Evolutionary conservation across 2,888 invertebrate genomes (phyloP), one percentile per base, ranked within the genome.

Genomic region (Agonopterix subpropinquella): DNA sequence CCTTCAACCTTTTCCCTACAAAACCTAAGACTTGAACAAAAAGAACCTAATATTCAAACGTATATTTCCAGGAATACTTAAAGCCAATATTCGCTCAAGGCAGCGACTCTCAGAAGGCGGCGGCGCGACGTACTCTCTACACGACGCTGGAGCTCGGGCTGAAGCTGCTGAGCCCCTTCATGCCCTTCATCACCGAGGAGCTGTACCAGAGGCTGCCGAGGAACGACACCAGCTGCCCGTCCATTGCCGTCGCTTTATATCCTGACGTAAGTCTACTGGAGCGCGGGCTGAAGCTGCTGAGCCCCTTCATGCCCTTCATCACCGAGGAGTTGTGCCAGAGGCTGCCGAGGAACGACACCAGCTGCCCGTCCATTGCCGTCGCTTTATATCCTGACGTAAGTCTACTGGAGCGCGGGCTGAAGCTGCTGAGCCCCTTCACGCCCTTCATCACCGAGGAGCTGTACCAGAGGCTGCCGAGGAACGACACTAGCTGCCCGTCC

Each of bases 281-380:
- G 68, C 90, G 91, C 4, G 98, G 96, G 0, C 90, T 99, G 36
- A 92, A 96, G 54, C 89, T 98, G 50, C 89, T 99, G 11, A 94
- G 96, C 55, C 99, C 99, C 0, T 96, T 99, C 79, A 99, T 99
- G 99, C 99, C 99, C 0, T 97, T 95, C 78, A 91, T 99, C 55
- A 94, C 96, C 0, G 98, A 99, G 80, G 99, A 99, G 81, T 85
- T 99, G 59, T 99, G 92, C 89, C 98, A 98, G 80, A 90, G 98
- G 41, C 89, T 99, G 60, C 97, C 98, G 0, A 82, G 90, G 55
- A 82, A 82, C 35, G 88, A 91, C 41, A 58, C 67, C 28, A 81
- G 77, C n/a, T 85, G 90, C 52, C 93, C 95, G 0, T 98, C 98
- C 64, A 95, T 99, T 65, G 96, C 96, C 67, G 92, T 99, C 0